A percentile compares a stretch with the other conserved stretches of the same genome.
These are phyloP conservation scores for Latheticus oryzae DNA, from an alignment of 2,888 invertebrate species.

Conservation along the genomic window DNA sequence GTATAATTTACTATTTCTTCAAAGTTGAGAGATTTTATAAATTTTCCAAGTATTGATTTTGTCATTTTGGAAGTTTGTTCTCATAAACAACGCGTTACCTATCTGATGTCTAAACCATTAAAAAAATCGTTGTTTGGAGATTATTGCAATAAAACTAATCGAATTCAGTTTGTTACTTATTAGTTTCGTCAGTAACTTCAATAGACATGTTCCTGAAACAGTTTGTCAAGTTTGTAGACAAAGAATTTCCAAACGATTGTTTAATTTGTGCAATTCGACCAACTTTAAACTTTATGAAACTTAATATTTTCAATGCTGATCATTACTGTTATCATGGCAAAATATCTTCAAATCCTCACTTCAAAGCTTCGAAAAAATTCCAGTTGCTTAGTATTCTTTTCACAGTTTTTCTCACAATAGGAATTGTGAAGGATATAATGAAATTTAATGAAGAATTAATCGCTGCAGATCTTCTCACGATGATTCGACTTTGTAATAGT, in stretches of 20 bases:
- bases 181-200: too few species aligned
- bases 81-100: slow-evolving; percentile 11
- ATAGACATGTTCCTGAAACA: too few species aligned
- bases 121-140: slow-evolving; percentile 9
- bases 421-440: slow-evolving; percentile 1
- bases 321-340: slow-evolving; percentile 12
- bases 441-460: neutral
- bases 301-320: slow-evolving; percentile 20
- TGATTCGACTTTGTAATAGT: slow-evolving; percentile 1
- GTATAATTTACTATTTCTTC: too few species aligned
- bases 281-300: slow-evolving; percentile 7
- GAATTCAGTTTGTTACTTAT: too few species aligned
- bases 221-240: too few species aligned
- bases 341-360: slow-evolving; percentile 4
- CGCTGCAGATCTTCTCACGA: neutral
- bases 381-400: slow-evolving; percentile 10
- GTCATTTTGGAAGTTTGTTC: slow-evolving; percentile 8
- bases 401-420: neutral
- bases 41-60: slow-evolving; percentile 13
- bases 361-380: slow-evolving; percentile 15
- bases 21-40: slow-evolving; percentile 4
- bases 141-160: slow-evolving; percentile 10
- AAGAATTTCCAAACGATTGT: slow-evolving; percentile 7
- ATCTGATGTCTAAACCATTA: slow-evolving; percentile 9
- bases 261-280: slow-evolving; percentile 21